Conservation (phyloP, 2,113 vertebrate species). For the Aix galericulata region DNA sequence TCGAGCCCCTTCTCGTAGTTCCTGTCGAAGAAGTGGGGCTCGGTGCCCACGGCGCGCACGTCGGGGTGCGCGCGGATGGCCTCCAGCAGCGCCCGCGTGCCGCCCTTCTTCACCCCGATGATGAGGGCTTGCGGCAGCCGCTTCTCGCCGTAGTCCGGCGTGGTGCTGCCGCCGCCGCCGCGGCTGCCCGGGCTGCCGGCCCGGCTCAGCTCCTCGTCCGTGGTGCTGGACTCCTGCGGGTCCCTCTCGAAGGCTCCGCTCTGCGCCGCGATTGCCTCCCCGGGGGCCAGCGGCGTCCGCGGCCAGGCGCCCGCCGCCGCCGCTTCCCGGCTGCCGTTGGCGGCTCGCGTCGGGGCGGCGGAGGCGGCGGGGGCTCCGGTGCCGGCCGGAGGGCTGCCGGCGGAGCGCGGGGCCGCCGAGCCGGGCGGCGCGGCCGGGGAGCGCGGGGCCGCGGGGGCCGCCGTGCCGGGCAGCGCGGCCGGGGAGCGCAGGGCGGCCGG, state of each 20-base stretch:
- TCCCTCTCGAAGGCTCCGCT: conserved; percentile 79
- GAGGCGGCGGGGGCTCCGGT: not conserved
- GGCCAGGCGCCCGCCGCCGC: conserved; percentile 67
- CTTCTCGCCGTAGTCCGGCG: conserved; percentile 93
- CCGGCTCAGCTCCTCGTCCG: conserved; percentile 83
- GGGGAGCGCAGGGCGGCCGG: conserved; percentile 75
- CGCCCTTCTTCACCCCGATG: conserved; percentile 97
- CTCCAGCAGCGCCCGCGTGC: conserved; percentile 93
- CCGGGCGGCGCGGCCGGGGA: not conserved
- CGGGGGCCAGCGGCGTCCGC: conserved; percentile 77
- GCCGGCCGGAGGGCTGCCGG: not conserved
- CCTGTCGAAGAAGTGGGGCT: no score
- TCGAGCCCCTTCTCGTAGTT: no score
- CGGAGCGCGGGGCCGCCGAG: conserved; percentile 9
- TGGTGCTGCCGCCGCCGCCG: conserved; percentile 70
- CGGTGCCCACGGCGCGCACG: no score
- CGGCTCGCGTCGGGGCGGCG: not conserved
- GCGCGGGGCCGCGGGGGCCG: no score
- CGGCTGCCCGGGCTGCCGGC: conserved; percentile 13
- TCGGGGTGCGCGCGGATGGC: conserved; percentile 80
- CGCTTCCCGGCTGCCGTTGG: conserved; percentile 45
- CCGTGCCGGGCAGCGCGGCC: not conserved
- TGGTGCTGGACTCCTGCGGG: conserved; percentile 86
- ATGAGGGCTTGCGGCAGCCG: conserved; percentile 96
- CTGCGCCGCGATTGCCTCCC: conserved; percentile 75